Percentiles rank a stretch among this genome's conserved stretches.
Conservation (phyloP, 2,888 invertebrate genomes). For the Epicampocera succincta region DNA sequence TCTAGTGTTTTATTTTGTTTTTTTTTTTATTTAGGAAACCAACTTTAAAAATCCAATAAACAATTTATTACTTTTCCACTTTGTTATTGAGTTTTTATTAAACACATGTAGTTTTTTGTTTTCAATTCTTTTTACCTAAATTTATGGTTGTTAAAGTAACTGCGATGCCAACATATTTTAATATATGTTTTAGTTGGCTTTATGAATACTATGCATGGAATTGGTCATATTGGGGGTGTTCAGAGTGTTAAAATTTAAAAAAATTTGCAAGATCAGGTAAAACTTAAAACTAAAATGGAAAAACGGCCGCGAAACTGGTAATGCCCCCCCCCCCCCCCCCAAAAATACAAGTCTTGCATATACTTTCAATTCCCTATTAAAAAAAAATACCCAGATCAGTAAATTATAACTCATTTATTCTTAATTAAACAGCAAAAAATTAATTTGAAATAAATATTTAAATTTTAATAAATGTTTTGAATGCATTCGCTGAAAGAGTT, state of each 20-base stretch:
- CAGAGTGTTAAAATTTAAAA: neutral
- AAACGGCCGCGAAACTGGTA: no score
- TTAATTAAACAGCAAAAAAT: no score
- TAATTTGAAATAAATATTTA: no score
- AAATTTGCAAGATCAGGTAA: neutral
- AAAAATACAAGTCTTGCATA: no score
- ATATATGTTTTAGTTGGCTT: conserved; percentile 35
- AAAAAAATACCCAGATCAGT: no score
- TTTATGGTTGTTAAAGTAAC: conserved; percentile 55
- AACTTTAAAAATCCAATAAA: conserved; percentile 61
- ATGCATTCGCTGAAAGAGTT: no score
- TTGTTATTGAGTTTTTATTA: conserved; percentile 49
- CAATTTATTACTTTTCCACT: conserved; percentile 61
- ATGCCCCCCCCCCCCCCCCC: no score
- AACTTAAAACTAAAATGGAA: neutral
- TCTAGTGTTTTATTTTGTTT: neutral
- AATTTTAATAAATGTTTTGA: no score
- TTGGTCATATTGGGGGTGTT: conserved; percentile 16
- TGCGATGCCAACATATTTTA: conserved; percentile 37
- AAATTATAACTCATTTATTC: no score
- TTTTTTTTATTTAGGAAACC: conserved; percentile 43
- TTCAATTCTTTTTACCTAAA: conserved; percentile 37
- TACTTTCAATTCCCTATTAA: no score
- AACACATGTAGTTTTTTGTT: conserved; percentile 35
- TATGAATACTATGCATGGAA: neutral